Evolutionary conservation across 2,113 vertebrate genomes (phyloP).

Genomic region (Chlorocebus sabaeus): DNA sequence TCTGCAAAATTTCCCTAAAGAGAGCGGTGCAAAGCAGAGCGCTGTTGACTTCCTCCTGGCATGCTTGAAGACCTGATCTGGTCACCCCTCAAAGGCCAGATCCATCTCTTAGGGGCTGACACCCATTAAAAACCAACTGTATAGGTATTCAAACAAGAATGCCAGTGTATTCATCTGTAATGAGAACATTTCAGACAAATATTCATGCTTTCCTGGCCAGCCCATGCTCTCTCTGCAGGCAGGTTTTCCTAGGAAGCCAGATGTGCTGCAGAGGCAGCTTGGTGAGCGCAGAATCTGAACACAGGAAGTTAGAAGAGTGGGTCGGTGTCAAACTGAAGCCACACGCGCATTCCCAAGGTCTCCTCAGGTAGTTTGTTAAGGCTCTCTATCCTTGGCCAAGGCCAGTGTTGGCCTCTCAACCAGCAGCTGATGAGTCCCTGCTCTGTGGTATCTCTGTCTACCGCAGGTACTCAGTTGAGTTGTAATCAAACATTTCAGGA

Average conservation of each 20-base stretch:
- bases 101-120: not conserved
- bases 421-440: not conserved
- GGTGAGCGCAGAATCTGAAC: not conserved
- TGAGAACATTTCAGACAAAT: not conserved
- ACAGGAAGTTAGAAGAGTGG: not conserved
- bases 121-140: not conserved
- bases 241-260: not conserved
- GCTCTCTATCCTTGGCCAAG: not conserved
- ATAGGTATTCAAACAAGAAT: not conserved
- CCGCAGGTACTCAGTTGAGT: fast-evolving
- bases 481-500: not conserved
- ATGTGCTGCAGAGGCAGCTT: not conserved
- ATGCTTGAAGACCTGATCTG: not conserved
- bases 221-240: not conserved
- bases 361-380: not conserved
- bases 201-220: not conserved
- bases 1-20: not conserved
- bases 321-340: not conserved
- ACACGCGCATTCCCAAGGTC: fast-evolving
- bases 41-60: not conserved
- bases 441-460: not conserved
- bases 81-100: not conserved
- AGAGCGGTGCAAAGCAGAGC: not conserved
- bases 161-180: not conserved
- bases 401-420: not conserved